Base-by-base conservation (phyloP, 2,797 vertebrate species). In the Intellagama lesueurii region DNA sequence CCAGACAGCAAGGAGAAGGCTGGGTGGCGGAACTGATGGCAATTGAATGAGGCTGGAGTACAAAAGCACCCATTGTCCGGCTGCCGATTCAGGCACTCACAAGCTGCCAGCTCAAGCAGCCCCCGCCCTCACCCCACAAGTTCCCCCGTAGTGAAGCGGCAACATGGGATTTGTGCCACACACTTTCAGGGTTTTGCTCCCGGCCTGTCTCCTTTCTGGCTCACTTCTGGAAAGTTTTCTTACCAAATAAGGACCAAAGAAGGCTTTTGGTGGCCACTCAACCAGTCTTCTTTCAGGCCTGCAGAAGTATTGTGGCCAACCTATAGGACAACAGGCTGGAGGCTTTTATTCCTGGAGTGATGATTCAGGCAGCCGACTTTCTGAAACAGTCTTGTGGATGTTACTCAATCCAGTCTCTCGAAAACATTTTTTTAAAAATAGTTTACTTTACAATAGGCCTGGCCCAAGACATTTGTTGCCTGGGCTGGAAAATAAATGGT, bases 1-100 rank as follows among this genome's bases (percentile, higher is more conserved):
- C 86, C 40, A 87, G 86, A 84, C 81, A 80, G 85, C 9, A 30
- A 60, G 88, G 82, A 79, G 56, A n/a, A 52, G 78, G 84, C 84
- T 35, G 78, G 85, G 32, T 85, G 87, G 83, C 35, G 49, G 78
- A 88, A 81, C 89, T 88, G 87, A 88, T 77, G 87, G 90, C 44
- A 52, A 70, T 85, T 86, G 83, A 86, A 81, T 82, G 87, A 91
- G 85, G 78, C 87, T 56, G 8, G 6, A 17, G 76, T 70, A 91
- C 90, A 91, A 91, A 40, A 88, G 87, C 22, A 4, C 24, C 47
- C 56, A 88, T 91, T 91, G 83, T 91, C 60, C 60, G 30, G 17
- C 69, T 5, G 47, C 60, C 28, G 7, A 81, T 49, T 85, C 60
- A 40, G 7, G 47, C 72, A 75, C 78, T 86, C 83, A 75, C 83